Base-by-base conservation (phyloP, 1,140 invertebrate species). In the Zaprionus ghesquierei region DNA sequence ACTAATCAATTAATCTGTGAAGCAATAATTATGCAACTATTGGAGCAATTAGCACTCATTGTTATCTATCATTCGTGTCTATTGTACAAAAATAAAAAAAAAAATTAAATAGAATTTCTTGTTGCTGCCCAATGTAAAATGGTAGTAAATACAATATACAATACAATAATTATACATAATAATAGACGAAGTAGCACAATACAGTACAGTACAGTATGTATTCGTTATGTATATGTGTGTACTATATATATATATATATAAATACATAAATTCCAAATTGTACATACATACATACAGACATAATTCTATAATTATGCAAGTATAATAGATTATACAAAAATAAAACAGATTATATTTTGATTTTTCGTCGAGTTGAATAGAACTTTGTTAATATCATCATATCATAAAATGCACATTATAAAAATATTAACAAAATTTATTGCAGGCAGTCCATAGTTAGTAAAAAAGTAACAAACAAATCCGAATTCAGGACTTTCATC, bases 351-450 rank as follows among this genome's bases (percentile, higher is more conserved):
- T 89, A 79, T 84, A 77, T 89, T 89, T 89, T 89, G 85, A 89
- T 89, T 89, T 89, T 73, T 86, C 79, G 80, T 89, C 75, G 65
- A 81, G 84, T 87, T 89, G 79, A 85, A 89, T 84, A 89, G 72
- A 85, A 90, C 81, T 71, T 89, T 89, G 85, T 89, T 85, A 89
- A 89, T 89, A 89, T 89, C 84, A 87, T 87, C 60, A 89, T 89
- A 66, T 65, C 72, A 75, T 71, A 85, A 89, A 89, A 89, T 89
- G 84, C 80, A 75, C 84, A 79, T 86, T 81, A 86, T 69, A 89
- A 87, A 76, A 89, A 84, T 89, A 89, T 89, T 89, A 89, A 89
- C 85, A 89, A 89, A 89, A 89, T 82, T 89, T 89, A 89, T 89
- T 89, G 85, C 85, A 89, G 85, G 85, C 86, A 89, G 85, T 89